Evolutionary conservation across 2,888 invertebrate species (phyloP).

Genomic region (Lasioglossum marginatum): DNA sequence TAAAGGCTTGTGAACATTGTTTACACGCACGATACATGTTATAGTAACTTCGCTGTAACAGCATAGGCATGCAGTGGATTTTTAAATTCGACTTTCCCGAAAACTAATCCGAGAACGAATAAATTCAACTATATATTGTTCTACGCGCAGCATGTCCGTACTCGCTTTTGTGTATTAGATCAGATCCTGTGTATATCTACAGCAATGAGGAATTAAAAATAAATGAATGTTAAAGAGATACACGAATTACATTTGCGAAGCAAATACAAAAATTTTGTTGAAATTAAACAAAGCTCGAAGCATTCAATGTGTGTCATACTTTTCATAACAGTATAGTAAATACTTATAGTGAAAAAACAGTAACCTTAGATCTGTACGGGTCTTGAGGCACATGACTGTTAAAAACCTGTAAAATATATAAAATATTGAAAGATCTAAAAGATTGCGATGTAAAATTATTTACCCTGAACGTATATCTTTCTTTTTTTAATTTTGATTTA

Average conservation of each 20-base stretch:
- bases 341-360: slow-evolving; percentile 85
- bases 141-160: neutral
- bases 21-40: neutral
- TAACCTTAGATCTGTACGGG: slow-evolving; percentile 96
- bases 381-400: slow-evolving; percentile 98
- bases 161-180: neutral
- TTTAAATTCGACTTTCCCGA: neutral
- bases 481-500: slow-evolving; percentile 25
- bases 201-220: slow-evolving; percentile 26
- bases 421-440: slow-evolving; percentile 67
- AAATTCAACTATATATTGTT: neutral
- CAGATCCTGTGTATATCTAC: neutral
- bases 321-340: slow-evolving; percentile 56
- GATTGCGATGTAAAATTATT: slow-evolving; percentile 39
- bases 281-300: slow-evolving; percentile 52
- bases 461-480: slow-evolving; percentile 46
- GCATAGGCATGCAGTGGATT: neutral
- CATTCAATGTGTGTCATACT: slow-evolving; percentile 48
- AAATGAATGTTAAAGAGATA: slow-evolving; percentile 25
- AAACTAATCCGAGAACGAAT: neutral
- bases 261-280: slow-evolving; percentile 45
- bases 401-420: slow-evolving; percentile 91
- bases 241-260: slow-evolving; percentile 37
- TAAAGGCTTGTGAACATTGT: neutral
- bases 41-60: neutral